Base-by-base conservation (phyloP, 2,888 invertebrate species). In the Deilephila elpenor region DNA sequence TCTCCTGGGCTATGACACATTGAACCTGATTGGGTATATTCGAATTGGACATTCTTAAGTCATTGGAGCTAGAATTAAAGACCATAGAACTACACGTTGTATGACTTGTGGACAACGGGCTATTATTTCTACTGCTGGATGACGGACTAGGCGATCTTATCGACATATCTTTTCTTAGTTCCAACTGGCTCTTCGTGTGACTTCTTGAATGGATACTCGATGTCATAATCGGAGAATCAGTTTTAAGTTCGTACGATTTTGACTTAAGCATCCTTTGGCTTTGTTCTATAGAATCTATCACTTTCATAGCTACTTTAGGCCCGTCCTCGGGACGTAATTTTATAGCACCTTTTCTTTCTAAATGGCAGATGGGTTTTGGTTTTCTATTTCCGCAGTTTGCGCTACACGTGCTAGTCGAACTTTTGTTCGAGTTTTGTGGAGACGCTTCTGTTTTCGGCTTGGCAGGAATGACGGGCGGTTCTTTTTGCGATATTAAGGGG, bases 11-110 rank as follows among this genome's bases (percentile, higher is more conserved):
- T 87, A 95, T 95, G 44, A 95, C 95, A 77, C 93, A 95, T 82
- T 95, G 95, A 8, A 95, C 93, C 84, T 91, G 92, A 80, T 94
- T 94, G 71, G 92, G 87, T 73, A 93, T 93, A 76, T 93, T 94
- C 44, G 95, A 94, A 83, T 88, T 94, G 37, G 94, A 94, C 88
- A 91, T 95, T 84, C 93, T 90, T 79, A 94, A 86, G 78, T 94
- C 94, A 75, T 94, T 94, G 79, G 93, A 94, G 82, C 94, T 94
- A 80, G 94, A 93, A 82, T 94, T 95, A 81, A 94, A 93, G n/a
- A 94, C 93, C 93, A 95, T 94, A 78, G 95, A 95, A 82, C 95
- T 95, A 87, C 95, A 95, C 29, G 95, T 95, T 32, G 95, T 95
- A 78, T 95, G 94, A 76, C 95, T 95, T 76, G 94, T 95, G 59